phyloP scores from a whole-genome alignment of 2,888 invertebrate genomes.

The Magallana nippona region DNA sequence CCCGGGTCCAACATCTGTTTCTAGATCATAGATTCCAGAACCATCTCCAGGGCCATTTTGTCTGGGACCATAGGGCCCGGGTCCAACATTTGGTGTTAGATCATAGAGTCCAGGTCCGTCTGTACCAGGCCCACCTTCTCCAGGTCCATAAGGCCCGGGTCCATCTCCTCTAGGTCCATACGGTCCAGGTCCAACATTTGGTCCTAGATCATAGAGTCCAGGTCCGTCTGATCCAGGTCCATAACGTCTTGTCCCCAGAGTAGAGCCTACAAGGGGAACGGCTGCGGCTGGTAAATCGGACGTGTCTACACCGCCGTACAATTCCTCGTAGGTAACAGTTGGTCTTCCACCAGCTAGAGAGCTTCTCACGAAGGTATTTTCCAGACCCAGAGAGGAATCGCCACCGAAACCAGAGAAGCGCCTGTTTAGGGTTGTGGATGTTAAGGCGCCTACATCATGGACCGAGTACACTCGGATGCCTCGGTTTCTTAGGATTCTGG shows the following conservation, averaged over 20 bases:
- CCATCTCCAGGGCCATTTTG: background rate
- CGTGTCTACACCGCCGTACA: background rate
- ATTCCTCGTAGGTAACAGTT: background rate
- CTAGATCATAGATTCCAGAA: background rate
- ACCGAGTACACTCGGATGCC: slow-evolving; percentile 13
- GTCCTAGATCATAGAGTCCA: background rate
- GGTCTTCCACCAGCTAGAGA: background rate
- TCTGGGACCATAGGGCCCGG: background rate
- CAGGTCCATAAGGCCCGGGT: background rate
- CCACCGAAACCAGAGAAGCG: background rate
- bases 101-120: background rate
- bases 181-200: background rate
- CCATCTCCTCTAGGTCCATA: background rate
- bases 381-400: background rate
- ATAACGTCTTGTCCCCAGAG: background rate
- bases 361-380: background rate
- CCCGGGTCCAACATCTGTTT: background rate
- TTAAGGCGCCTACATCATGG: background rate
- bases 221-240: background rate
- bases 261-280: background rate
- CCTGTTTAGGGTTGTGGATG: background rate
- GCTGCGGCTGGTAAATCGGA: background rate
- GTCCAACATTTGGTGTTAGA: background rate
- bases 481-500: background rate
- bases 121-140: too few species aligned